Evolutionary conservation across 1,140 invertebrate species (phyloP).

Genomic region (Drosophila sp.): DNA sequence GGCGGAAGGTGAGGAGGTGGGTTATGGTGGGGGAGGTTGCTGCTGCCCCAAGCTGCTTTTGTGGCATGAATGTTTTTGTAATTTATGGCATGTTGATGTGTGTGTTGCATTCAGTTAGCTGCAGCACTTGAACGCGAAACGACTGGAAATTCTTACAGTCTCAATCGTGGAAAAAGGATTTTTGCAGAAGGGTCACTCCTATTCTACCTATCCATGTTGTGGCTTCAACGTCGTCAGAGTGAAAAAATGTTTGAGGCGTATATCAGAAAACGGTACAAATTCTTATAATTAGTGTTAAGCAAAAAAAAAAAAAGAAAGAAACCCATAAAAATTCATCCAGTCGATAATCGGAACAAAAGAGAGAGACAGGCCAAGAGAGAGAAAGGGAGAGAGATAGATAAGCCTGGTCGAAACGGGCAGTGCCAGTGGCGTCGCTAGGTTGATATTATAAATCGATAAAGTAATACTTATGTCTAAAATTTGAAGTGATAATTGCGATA

Average conservation of each 20-base stretch:
- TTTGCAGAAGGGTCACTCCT: constrained; percentile 20
- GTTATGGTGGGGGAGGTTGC: neutral
- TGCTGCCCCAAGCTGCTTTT: constrained; percentile 10
- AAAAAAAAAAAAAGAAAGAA: constrained; percentile 10
- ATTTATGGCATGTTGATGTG: constrained; percentile 61
- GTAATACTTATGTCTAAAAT: constrained; percentile 11
- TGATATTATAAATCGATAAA: constrained; percentile 32
- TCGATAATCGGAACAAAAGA: constrained; percentile 30
- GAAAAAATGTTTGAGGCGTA: constrained; percentile 77
- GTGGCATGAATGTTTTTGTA: constrained; percentile 49
- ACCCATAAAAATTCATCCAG: constrained; percentile 35
- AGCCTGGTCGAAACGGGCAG: neutral
- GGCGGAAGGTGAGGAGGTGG: neutral
- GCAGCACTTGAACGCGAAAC: constrained; percentile 49
- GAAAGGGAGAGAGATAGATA: neutral
- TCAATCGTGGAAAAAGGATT: constrained; percentile 4
- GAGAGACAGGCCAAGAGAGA: constrained; percentile 17
- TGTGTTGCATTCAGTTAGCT: constrained; percentile 64
- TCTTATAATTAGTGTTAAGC: neutral
- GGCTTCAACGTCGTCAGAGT: constrained; percentile 61
- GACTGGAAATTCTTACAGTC: constrained; percentile 11
- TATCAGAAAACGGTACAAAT: constrained; percentile 76
- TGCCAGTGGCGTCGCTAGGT: constrained; percentile 10
- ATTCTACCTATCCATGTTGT: constrained; percentile 51
- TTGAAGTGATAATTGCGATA: constrained; percentile 9